Evolutionary conservation across 2,797 vertebrate genomes (phyloP).

Genomic region (Gymnocypris eckloni): DNA sequence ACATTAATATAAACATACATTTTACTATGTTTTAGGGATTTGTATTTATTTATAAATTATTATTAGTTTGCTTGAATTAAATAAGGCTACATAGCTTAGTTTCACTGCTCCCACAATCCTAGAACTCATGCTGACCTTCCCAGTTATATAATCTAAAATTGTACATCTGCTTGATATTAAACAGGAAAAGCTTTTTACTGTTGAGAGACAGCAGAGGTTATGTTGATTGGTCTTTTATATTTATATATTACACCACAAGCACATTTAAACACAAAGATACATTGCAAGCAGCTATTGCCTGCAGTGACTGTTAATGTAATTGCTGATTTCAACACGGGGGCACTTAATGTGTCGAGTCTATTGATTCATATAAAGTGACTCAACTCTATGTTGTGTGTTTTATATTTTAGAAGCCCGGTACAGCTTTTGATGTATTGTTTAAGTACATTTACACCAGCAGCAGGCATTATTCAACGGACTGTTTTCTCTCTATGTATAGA

Average conservation of each 20-base stretch:
- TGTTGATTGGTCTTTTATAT: constrained; percentile 33
- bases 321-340: constrained; percentile 17
- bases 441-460: constrained; percentile 16
- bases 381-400: constrained; percentile 1
- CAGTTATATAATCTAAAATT: constrained; percentile 15
- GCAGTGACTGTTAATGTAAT: constrained; percentile 35
- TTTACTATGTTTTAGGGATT: not conserved
- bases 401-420: not conserved
- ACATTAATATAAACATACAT: not conserved
- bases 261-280: constrained; percentile 26
- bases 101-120: constrained; percentile 21
- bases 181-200: constrained; percentile 2
- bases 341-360: constrained; percentile 39
- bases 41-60: too few relatives aligned
- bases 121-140: constrained; percentile 1
- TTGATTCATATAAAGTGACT: constrained; percentile 28
- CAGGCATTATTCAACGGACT: not conserved
- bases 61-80: not conserved
- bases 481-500: not conserved
- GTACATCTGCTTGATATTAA: constrained; percentile 16
- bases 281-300: constrained; percentile 28
- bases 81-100: not conserved
- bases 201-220: constrained; percentile 18
- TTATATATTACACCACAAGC: constrained; percentile 26
- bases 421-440: constrained; percentile 1